These are phyloP conservation scores for Nomada fabriciana DNA, from an alignment of 2,888 invertebrate species.

Conservation along the genomic window DNA sequence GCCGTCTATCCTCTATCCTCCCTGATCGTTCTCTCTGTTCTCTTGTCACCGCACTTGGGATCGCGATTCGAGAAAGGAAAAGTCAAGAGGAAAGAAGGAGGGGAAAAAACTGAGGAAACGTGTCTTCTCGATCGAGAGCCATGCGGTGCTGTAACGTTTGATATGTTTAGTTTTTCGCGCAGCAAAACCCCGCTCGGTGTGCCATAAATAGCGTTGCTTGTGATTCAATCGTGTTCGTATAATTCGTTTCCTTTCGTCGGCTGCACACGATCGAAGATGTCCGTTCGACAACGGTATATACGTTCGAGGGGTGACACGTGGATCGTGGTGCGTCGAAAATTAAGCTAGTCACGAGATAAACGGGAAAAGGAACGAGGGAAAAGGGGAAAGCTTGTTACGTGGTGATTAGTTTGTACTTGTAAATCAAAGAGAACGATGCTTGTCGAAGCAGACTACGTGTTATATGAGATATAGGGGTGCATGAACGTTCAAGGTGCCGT, in stretches of 20 bases:
- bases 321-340: conserved; percentile 77
- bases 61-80: neutral
- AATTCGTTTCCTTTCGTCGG: conserved; percentile 39
- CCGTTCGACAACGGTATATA: neutral
- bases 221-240: conserved; percentile 44
- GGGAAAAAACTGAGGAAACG: neutral
- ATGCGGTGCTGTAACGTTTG: conserved; percentile 30
- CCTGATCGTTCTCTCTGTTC: conserved; percentile 49
- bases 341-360: conserved; percentile 80
- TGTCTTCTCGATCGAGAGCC: conserved; percentile 18
- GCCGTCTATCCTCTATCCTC: conserved; percentile 62
- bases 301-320: neutral
- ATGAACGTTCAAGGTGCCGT: conserved; percentile 71
- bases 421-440: conserved; percentile 13
- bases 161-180: conserved; percentile 11
- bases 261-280: conserved; percentile 15
- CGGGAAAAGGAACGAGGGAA: conserved; percentile 65
- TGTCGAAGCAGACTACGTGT: conserved; percentile 12
- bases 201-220: conserved; percentile 64
- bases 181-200: conserved; percentile 59
- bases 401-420: conserved; percentile 74
- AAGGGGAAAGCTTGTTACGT: conserved; percentile 75
- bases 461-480: conserved; percentile 39
- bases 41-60: conserved; percentile 51
- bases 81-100: too few relatives aligned